Conservation (phyloP, 2,888 invertebrate genomes). For the Microdon myrmicae region DNA sequence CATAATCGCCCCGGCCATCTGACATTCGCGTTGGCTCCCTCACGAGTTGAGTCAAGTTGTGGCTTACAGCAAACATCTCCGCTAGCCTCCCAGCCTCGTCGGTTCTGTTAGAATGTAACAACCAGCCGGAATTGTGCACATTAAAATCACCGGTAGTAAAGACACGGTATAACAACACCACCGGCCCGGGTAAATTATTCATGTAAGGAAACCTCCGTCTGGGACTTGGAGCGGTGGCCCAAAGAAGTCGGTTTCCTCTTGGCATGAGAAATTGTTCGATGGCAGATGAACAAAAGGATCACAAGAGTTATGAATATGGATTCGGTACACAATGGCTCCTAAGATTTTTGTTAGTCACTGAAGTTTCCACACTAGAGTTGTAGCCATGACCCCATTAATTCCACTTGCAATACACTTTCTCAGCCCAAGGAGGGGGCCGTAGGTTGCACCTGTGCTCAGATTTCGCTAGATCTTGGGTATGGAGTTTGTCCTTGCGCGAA, state of each 20-base stretch:
- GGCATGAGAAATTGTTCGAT: neutral
- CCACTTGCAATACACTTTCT: conserved; percentile 4
- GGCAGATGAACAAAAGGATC: conserved; percentile 16
- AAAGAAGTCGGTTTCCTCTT: conserved; percentile 4
- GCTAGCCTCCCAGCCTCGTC: too few species aligned
- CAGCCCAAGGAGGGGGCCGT: neutral
- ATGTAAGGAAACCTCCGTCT: conserved; percentile 9
- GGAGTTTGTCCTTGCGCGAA: too few species aligned
- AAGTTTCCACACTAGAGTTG: conserved; percentile 38
- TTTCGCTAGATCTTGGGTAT: too few species aligned
- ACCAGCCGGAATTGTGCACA: too few species aligned
- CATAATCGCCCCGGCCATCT: too few species aligned
- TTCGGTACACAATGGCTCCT: conserved; percentile 9
- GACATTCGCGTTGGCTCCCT: too few species aligned
- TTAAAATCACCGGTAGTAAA: too few species aligned
- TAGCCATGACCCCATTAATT: conserved; percentile 51
- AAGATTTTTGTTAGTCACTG: conserved; percentile 38
- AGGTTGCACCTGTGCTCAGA: conserved; percentile 32
- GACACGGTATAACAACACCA: too few species aligned
- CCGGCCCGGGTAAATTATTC: conserved; percentile 40
- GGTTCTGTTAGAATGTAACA: too few species aligned
- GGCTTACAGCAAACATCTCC: too few species aligned
- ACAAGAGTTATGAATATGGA: conserved; percentile 46
- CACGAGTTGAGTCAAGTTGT: too few species aligned
- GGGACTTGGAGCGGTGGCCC: conserved; percentile 1